Evolutionary conservation across 2,797 vertebrate genomes (phyloP).

Genomic region (Staurois parvus): DNA sequence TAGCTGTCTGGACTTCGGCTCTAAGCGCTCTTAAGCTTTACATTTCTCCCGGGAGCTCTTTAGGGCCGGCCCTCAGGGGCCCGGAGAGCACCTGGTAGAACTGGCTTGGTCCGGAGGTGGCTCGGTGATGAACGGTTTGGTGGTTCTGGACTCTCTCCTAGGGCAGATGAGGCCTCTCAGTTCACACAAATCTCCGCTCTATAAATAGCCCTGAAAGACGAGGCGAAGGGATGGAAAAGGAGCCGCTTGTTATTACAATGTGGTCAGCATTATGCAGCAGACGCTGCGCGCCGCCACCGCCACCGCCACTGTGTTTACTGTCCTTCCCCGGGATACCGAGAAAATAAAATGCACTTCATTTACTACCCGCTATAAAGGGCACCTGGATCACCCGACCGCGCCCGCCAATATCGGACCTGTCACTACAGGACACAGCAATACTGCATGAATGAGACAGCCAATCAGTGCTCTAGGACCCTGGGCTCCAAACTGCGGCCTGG

Average conservation of each 20-base stretch:
- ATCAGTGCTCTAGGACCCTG: no score
- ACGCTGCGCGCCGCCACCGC: background rate
- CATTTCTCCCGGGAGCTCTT: no score
- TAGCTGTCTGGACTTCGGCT: no score
- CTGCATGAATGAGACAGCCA: no score
- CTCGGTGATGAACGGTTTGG: background rate
- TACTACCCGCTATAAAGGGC: background rate
- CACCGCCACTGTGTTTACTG: background rate
- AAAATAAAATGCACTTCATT: conserved; percentile 25
- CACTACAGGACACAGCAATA: no score
- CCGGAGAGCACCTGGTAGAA: background rate
- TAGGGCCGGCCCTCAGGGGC: no score
- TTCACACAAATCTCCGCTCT: conserved; percentile 18
- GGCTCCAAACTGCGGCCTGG: no score
- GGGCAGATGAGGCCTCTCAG: conserved; percentile 24
- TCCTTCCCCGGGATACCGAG: conserved; percentile 6
- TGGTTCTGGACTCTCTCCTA: background rate
- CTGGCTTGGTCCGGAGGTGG: background rate
- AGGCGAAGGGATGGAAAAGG: conserved; percentile 5
- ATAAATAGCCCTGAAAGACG: conserved; percentile 35
- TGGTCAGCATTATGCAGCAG: background rate
- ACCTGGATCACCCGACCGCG: background rate
- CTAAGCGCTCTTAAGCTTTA: no score
- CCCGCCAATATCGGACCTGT: no score
- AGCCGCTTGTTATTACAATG: background rate